phyloP scores from a whole-genome alignment of 2,888 invertebrate species.

The Hyalella azteca region DNA sequence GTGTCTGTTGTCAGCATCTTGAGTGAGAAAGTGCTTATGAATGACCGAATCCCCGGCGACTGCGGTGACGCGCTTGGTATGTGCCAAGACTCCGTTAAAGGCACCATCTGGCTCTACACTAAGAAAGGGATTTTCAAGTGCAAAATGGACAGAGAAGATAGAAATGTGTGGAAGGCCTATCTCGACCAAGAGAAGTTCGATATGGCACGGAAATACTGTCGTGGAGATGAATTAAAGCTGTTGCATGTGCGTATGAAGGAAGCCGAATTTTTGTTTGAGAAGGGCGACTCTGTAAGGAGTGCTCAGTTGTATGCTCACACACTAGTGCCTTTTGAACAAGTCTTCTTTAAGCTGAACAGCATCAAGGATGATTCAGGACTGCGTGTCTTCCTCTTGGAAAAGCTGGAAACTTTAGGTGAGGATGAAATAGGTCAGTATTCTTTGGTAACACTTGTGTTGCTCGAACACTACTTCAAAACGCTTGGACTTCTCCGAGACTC shows the following conservation, averaged over 20 bases:
- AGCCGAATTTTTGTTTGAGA: slow-evolving; percentile 82
- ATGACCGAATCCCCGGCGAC: slow-evolving; percentile 43
- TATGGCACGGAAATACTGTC: slow-evolving; percentile 82
- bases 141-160: slow-evolving; percentile 81
- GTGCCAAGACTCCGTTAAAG: slow-evolving; percentile 78
- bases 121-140: slow-evolving; percentile 85
- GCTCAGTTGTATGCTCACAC: slow-evolving; percentile 90
- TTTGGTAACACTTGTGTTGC: slow-evolving; percentile 92
- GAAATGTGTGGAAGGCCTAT: slow-evolving; percentile 78
- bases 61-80: slow-evolving; percentile 71
- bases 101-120: slow-evolving; percentile 83
- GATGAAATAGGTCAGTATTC: slow-evolving; percentile 87
- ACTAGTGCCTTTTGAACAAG: slow-evolving; percentile 85
- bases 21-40: slow-evolving; percentile 30
- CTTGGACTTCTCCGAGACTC: slow-evolving; percentile 74
- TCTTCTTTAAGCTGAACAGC: slow-evolving; percentile 88
- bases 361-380: slow-evolving; percentile 82
- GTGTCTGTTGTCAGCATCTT: slow-evolving; percentile 20
- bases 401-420: slow-evolving; percentile 74
- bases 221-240: slow-evolving; percentile 73
- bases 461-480: slow-evolving; percentile 89
- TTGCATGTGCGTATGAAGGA: slow-evolving; percentile 86
- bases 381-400: slow-evolving; percentile 80
- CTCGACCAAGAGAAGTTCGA: slow-evolving; percentile 64
- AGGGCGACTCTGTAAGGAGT: slow-evolving; percentile 79